Conservation (phyloP, 2,113 vertebrate species). For the Pelecanus crispus region DNA sequence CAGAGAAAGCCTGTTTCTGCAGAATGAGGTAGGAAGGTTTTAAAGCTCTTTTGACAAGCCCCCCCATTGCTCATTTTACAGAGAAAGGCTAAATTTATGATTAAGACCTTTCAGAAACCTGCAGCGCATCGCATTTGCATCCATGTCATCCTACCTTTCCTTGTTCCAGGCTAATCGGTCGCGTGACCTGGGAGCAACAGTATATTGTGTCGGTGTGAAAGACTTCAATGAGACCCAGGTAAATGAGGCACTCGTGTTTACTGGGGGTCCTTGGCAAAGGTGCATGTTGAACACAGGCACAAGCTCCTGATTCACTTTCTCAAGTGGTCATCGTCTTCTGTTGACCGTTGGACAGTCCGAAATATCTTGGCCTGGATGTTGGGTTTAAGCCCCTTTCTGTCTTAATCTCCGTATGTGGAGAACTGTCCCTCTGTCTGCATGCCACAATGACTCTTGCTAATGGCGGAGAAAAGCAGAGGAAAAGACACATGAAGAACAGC, state of each 20-base stretch:
- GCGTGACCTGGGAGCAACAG: slow-evolving; percentile 89
- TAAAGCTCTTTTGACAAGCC: not conserved
- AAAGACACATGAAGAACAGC: not conserved
- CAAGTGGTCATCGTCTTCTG: too few relatives aligned
- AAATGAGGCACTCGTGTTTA: not conserved
- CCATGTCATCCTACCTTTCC: not conserved
- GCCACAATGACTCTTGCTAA: not conserved
- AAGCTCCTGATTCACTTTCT: rapidly evolving
- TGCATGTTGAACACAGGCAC: not conserved
- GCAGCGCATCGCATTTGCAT: rapidly evolving
- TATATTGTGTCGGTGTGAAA: slow-evolving; percentile 97
- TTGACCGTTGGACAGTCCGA: not conserved
- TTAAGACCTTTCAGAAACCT: not conserved
- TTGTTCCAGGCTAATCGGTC: slow-evolving; percentile 89
- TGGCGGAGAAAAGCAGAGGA: not conserved
- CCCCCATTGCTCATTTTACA: not conserved
- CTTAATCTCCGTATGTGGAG: not conserved
- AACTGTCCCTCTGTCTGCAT: not conserved
- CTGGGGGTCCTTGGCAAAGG: not conserved
- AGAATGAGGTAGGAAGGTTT: not conserved
- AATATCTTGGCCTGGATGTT: not conserved
- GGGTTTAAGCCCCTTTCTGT: not conserved
- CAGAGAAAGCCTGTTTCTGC: not conserved
- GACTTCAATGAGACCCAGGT: slow-evolving; percentile 99
- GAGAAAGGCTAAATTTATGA: not conserved